phyloP scores from a whole-genome alignment of 1,140 invertebrate genomes.

The Euura lappo region DNA sequence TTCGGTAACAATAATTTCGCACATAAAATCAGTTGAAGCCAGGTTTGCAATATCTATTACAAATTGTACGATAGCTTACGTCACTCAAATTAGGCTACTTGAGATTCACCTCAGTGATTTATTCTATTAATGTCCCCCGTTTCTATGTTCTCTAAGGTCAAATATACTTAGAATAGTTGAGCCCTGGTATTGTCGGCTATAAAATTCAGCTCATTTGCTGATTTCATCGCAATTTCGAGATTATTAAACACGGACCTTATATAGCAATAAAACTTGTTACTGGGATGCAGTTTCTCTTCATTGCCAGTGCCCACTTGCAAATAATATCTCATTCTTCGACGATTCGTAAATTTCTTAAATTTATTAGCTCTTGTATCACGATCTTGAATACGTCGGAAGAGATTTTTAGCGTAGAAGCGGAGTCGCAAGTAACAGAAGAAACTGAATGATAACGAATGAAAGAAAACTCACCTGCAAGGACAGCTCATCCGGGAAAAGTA shows the following conservation, averaged over 20 bases:
- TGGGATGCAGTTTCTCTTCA: too few relatives aligned
- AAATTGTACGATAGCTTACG: background rate
- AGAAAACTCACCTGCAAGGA: conserved; percentile 57
- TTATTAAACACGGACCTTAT: too few relatives aligned
- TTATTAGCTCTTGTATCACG: too few relatives aligned
- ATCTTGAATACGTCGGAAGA: too few relatives aligned
- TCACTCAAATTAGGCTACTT: background rate
- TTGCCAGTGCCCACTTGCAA: too few relatives aligned
- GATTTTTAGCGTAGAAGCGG: too few relatives aligned
- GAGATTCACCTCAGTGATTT: conserved; percentile 1
- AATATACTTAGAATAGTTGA: conserved; percentile 14
- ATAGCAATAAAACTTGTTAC: too few relatives aligned
- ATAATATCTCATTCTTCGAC: too few relatives aligned
- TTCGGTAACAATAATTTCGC: background rate
- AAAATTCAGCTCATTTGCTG: conserved; percentile 2
- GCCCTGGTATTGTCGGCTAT: background rate
- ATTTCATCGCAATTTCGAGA: conserved; percentile 6
- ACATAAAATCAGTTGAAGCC: too few relatives aligned
- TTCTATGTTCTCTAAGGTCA: background rate
- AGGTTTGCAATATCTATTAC: background rate
- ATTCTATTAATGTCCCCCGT: conserved; percentile 13
- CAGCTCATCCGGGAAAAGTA: conserved; percentile 53
- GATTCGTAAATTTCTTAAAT: too few relatives aligned
- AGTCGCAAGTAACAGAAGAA: too few relatives aligned
- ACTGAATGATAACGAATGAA: too few relatives aligned